Percentiles rank a stretch among this genome's conserved stretches.
Evolutionary conservation across 2,888 invertebrate genomes (phyloP).

Genomic region (Calameuta pallipes): DNA sequence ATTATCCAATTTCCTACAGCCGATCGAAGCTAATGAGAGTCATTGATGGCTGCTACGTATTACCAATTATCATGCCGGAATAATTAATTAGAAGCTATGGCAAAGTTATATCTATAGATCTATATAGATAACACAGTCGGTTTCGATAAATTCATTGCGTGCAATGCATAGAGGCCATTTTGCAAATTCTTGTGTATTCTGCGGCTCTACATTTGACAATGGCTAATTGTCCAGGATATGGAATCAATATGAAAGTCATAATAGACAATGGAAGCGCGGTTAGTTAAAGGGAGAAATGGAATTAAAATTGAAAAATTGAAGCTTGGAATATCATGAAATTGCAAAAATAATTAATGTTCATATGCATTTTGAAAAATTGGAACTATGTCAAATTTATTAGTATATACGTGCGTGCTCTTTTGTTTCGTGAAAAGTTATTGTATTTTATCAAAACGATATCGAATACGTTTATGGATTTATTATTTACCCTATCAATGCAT

Average conservation of each 20-base stretch:
- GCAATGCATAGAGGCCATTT: neutral
- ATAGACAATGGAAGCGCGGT: neutral
- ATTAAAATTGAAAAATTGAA: neutral
- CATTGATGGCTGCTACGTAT: neutral
- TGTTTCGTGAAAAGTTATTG: neutral
- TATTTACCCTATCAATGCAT: neutral
- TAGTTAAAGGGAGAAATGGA: neutral
- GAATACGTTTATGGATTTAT: neutral
- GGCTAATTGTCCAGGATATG: neutral
- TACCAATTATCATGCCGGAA: neutral
- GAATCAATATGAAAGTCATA: neutral
- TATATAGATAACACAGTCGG: neutral
- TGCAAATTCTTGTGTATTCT: neutral
- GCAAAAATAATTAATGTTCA: neutral
- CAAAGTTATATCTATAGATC: neutral
- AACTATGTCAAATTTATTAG: neutral
- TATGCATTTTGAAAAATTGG: neutral
- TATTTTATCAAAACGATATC: neutral
- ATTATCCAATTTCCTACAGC: neutral
- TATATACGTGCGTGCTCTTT: neutral
- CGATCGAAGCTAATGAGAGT: neutral
- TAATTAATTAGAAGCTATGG: neutral
- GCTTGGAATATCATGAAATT: neutral
- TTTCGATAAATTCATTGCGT: neutral
- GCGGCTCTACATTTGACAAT: neutral